Evolutionary conservation across 2,888 invertebrate genomes (phyloP).

Genomic region (Sarcophaga rosellei): DNA sequence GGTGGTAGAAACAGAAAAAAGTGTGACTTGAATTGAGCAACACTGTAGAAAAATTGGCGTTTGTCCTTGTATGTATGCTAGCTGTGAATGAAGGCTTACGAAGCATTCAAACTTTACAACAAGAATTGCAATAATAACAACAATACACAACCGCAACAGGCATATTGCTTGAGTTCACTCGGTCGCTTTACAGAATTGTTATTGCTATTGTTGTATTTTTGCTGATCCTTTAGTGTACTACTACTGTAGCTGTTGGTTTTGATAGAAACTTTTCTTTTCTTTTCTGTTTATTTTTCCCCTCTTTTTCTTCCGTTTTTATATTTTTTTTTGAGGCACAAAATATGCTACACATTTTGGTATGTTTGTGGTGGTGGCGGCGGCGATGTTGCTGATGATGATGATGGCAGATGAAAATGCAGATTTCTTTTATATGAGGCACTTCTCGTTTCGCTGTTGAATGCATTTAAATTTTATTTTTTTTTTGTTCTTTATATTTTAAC

Average conservation of each 20-base stretch:
- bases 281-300: not conserved
- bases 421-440: constrained; percentile 8
- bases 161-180: constrained; percentile 46
- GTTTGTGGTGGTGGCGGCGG: constrained; percentile 13
- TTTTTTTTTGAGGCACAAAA: not conserved
- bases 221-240: not conserved
- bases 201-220: constrained; percentile 27
- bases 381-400: not conserved
- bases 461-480: constrained; percentile 12
- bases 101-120: constrained; percentile 15
- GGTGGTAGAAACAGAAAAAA: too few relatives aligned
- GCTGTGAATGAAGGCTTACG: constrained; percentile 23
- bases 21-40: not conserved
- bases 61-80: constrained; percentile 9
- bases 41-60: constrained; percentile 13
- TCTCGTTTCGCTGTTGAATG: not conserved
- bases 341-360: constrained; percentile 26
- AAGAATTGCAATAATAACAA: constrained; percentile 8
- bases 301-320: not conserved
- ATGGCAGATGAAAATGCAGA: constrained; percentile 22
- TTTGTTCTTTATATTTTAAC: not conserved
- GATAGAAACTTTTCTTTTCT: constrained; percentile 22
- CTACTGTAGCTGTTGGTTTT: constrained; percentile 27
- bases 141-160: constrained; percentile 52
- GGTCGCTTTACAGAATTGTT: constrained; percentile 49